phyloP scores from a whole-genome alignment of 2,888 invertebrate genomes.

The Mantis religiosa region DNA sequence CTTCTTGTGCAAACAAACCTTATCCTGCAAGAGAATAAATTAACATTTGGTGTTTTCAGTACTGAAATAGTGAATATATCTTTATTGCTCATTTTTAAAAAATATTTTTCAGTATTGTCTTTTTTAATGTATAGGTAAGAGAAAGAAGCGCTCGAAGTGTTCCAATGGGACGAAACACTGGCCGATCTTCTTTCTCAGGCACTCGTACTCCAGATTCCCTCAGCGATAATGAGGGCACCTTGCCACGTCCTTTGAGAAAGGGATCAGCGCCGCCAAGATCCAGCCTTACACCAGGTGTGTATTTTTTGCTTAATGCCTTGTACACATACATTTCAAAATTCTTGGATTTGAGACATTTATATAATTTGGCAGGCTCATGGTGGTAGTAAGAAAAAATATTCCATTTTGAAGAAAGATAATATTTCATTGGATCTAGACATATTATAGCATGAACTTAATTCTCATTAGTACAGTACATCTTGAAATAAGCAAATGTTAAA shows the following conservation, averaged over 20 bases:
- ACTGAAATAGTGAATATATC: too few species aligned
- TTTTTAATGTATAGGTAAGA: conserved; percentile 62
- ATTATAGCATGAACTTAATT: too few species aligned
- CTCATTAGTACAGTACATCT: too few species aligned
- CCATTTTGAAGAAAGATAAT: too few species aligned
- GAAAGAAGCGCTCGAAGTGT: conserved; percentile 89
- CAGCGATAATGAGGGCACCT: conserved; percentile 79
- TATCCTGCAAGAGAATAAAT: too few species aligned
- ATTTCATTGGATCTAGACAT: too few species aligned
- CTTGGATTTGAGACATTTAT: too few species aligned
- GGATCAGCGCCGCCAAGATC: conserved; percentile 46
- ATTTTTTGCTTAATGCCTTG: not conserved
- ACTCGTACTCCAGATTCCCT: conserved; percentile 87
- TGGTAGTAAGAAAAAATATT: too few species aligned
- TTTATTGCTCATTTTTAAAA: too few species aligned
- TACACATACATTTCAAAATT: not conserved
- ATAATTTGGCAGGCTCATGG: too few species aligned
- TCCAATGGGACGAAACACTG: conserved; percentile 67
- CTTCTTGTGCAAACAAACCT: not conserved
- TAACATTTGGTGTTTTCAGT: too few species aligned
- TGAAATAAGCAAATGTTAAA: too few species aligned
- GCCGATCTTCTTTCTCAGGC: conserved; percentile 71
- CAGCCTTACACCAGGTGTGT: conserved; percentile 65
- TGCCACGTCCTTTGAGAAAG: conserved; percentile 54
- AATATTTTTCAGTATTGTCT: not conserved